phyloP scores from a whole-genome alignment of 1,140 invertebrate genomes.

The Bombus consobrinus region DNA sequence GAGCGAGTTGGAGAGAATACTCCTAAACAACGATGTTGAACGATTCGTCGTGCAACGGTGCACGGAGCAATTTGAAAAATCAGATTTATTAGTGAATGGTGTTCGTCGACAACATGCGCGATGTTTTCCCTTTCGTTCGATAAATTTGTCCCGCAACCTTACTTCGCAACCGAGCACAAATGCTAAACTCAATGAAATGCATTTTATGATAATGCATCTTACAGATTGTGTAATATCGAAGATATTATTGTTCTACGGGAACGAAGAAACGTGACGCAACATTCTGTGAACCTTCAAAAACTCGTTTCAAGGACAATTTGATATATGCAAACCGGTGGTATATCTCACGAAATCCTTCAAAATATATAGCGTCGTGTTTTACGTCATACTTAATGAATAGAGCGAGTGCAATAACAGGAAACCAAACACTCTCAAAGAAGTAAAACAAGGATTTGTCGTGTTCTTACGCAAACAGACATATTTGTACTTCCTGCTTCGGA shows the following conservation, averaged over 20 bases:
- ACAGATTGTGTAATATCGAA: not conserved
- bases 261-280: not conserved
- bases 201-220: constrained; percentile 19
- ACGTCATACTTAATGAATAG: not conserved
- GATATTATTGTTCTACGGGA: not conserved
- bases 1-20: not conserved
- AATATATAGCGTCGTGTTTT: not conserved
- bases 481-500: not conserved
- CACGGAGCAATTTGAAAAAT: not conserved
- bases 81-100: not conserved
- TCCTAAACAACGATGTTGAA: no score
- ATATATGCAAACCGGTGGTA: not conserved
- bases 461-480: not conserved
- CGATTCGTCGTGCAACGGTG: not conserved
- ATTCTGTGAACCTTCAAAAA: not conserved
- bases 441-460: not conserved
- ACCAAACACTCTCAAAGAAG: not conserved
- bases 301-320: constrained; percentile 19
- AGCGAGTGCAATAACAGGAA: not conserved
- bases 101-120: not conserved
- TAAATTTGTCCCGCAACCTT: constrained; percentile 5
- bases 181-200: constrained; percentile 39
- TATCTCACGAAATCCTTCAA: not conserved
- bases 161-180: not conserved
- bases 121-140: constrained; percentile 29